phyloP scores from a whole-genome alignment of 2,113 vertebrate genomes.

The Macquaria australasica region DNA sequence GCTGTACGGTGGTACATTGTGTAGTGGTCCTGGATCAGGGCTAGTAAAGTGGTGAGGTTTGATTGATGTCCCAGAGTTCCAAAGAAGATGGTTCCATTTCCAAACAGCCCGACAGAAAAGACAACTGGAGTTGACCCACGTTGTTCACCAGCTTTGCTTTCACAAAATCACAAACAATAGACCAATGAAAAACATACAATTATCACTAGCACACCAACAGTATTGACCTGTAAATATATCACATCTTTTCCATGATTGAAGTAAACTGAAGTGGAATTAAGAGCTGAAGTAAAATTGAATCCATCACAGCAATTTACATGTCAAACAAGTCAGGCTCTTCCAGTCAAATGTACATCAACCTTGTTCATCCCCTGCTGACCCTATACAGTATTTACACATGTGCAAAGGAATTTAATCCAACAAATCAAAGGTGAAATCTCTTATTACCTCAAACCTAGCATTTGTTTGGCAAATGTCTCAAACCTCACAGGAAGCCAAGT shows the following conservation, averaged over 20 bases:
- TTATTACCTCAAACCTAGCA: conserved; percentile 1
- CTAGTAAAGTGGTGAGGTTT: background rate
- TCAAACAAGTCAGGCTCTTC: conserved; percentile 61
- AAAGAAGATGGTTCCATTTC: background rate
- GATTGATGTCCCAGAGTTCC: background rate
- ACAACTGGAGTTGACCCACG: conserved; percentile 2
- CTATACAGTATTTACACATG: conserved; percentile 84
- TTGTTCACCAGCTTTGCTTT: conserved; percentile 41
- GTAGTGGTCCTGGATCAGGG: conserved; percentile 12
- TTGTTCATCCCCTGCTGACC: conserved; percentile 39
- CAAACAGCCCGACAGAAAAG: background rate
- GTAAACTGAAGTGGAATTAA: conserved; percentile 41
- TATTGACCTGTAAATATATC: conserved; percentile 60
- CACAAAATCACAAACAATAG: conserved; percentile 63
- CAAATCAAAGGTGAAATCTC: conserved; percentile 43
- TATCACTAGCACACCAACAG: conserved; percentile 67
- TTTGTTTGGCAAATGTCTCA: conserved; percentile 49
- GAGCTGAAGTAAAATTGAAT: conserved; percentile 58
- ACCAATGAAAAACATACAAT: conserved; percentile 54
- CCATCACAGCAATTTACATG: conserved; percentile 72
- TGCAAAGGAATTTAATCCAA: conserved; percentile 73
- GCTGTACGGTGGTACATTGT: background rate
- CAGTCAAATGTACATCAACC: conserved; percentile 59
- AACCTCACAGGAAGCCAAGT: conserved; percentile 43
- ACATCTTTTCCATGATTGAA: conserved; percentile 54